Conservation (phyloP, 1,140 invertebrate genomes). For the Andricus grossulariae region DNA sequence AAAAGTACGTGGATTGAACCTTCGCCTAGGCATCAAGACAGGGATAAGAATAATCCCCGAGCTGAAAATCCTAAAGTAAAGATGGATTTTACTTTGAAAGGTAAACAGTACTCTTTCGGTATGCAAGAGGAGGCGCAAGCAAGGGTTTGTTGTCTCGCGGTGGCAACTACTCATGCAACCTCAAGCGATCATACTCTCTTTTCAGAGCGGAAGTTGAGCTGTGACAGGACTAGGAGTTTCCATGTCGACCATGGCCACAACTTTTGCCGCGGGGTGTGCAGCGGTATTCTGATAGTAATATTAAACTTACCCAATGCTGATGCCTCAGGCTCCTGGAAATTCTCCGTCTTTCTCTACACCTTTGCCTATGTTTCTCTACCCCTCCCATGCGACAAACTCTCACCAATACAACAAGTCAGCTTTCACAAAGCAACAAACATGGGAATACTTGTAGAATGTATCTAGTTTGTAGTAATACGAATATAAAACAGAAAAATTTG, state of each 20-base stretch:
- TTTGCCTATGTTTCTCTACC: constrained; percentile 26
- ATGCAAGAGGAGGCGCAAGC: not conserved
- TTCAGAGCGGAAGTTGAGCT: constrained; percentile 50
- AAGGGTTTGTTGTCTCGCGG: too few relatives aligned
- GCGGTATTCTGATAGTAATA: constrained; percentile 59
- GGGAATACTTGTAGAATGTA: not conserved
- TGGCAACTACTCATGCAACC: not conserved
- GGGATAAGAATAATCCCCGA: constrained; percentile 15
- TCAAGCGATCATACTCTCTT: constrained; percentile 18
- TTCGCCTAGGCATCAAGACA: not conserved
- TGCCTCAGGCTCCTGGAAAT: constrained; percentile 46
- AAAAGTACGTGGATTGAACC: not conserved
- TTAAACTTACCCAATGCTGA: constrained; percentile 61
- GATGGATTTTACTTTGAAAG: constrained; percentile 9
- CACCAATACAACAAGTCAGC: constrained; percentile 12
- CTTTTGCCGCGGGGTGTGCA: constrained; percentile 36
- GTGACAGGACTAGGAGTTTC: constrained; percentile 59
- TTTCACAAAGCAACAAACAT: constrained; percentile 31
- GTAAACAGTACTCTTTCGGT: constrained; percentile 6
- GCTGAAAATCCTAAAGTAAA: constrained; percentile 19
- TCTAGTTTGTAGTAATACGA: too few relatives aligned
- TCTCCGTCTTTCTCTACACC: constrained; percentile 23
- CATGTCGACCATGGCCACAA: constrained; percentile 44
- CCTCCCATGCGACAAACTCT: constrained; percentile 33
- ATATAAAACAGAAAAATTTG: too few relatives aligned